Conservation (phyloP, 2,888 invertebrate species). For the Troilus luridus region DNA sequence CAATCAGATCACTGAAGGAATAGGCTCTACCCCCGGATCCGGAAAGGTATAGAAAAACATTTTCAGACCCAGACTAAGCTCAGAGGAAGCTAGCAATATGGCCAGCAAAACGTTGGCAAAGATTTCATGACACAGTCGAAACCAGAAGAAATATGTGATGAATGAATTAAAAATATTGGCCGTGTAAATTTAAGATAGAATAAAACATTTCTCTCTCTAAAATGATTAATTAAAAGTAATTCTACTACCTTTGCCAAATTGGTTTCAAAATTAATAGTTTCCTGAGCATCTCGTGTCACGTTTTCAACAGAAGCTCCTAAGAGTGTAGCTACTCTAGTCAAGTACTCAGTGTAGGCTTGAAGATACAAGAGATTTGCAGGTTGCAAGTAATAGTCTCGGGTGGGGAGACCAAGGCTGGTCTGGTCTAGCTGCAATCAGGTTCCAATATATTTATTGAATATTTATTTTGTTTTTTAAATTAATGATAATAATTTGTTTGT, state of each 20-base stretch:
- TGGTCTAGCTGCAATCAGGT: conserved; percentile 82
- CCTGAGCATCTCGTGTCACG: conserved; percentile 78
- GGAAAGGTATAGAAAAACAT: too few species aligned
- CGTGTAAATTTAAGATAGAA: too few species aligned
- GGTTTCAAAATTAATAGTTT: conserved; percentile 86
- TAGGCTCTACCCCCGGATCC: too few species aligned
- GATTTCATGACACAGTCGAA: too few species aligned
- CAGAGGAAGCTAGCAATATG: too few species aligned
- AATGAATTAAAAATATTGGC: too few species aligned
- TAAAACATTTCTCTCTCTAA: too few species aligned
- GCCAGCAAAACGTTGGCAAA: too few species aligned
- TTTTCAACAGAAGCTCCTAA: conserved; percentile 79
- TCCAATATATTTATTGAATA: conserved; percentile 28
- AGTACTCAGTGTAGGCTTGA: conserved; percentile 84
- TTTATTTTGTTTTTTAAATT: not conserved
- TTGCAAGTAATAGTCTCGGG: conserved; percentile 75
- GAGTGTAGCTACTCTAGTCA: conserved; percentile 80
- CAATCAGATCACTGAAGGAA: too few species aligned
- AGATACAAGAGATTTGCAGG: conserved; percentile 78
- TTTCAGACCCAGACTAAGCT: too few species aligned
- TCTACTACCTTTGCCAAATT: conserved; percentile 74
- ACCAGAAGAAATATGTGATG: too few species aligned
- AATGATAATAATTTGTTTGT: not conserved
- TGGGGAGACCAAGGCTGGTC: conserved; percentile 83
- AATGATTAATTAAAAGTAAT: not conserved